These are phyloP conservation scores for Raja brachyura DNA, from an alignment of 2,113 vertebrate species.

Conservation along the genomic window DNA sequence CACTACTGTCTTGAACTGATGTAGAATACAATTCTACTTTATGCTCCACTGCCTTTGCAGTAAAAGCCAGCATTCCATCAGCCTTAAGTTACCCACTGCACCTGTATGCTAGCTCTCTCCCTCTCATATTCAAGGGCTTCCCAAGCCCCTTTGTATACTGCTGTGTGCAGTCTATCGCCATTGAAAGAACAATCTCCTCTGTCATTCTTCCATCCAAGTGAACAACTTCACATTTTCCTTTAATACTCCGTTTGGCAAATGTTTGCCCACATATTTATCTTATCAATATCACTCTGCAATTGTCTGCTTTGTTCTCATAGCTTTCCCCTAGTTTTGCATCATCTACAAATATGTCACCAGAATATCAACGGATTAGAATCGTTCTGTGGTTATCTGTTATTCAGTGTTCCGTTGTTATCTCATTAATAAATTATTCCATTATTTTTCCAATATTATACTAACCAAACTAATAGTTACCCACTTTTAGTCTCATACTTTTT, in stretches of 20 bases:
- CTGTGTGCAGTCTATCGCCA: neutral
- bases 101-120: neutral
- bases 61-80: neutral
- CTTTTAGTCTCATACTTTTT: too few relatives aligned
- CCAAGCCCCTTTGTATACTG: neutral
- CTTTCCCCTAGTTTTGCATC: neutral
- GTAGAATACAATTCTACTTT: neutral
- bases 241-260: too few relatives aligned
- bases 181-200: neutral
- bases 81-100: neutral
- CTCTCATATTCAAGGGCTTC: neutral
- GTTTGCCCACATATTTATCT: too few relatives aligned
- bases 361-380: too few relatives aligned
- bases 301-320: too few relatives aligned
- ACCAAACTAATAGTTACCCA: too few relatives aligned
- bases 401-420: too few relatives aligned
- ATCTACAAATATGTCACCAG: neutral
- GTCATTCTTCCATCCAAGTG: neutral
- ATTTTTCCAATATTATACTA: too few relatives aligned
- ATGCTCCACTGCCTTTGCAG: neutral
- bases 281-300: too few relatives aligned
- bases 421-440: too few relatives aligned
- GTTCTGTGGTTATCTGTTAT: too few relatives aligned
- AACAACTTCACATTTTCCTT: too few relatives aligned
- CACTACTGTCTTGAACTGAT: neutral